Base-by-base conservation (phyloP, 1,140 invertebrate genomes). In the Macrotrachela quadricornifera region DNA sequence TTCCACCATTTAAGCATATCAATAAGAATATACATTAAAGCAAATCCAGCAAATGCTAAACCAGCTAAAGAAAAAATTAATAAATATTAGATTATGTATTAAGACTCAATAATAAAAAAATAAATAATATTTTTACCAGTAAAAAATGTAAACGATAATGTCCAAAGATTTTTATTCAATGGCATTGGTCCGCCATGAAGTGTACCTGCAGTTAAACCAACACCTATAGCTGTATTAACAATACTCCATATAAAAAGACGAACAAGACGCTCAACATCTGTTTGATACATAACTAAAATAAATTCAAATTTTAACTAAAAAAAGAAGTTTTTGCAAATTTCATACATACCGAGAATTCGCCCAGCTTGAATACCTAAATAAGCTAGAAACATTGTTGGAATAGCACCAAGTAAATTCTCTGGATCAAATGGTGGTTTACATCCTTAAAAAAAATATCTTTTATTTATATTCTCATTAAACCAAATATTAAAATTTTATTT, bases 121-220 rank as follows among this genome's bases (percentile, higher is more conserved):
- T n/a, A n/a, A n/a, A n/a, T n/a, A n/a, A 30, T 30, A 30, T 4
- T 30, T 30, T 30, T 30, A 21, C 39, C 37, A 16, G 38, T 41
- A 6, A 41, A 50, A n/a, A 49, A 53, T 38, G 12, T 18, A 40
- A 36, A 55, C 21, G 43, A 41, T 43, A 61, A 55, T 60, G 64
- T 75, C 85, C 85, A 91, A 16, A 94, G 68, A 63, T 83, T 83
- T 72, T 87, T 87, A 64, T 85, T 87, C 1, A 87, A 63, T 12
- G 84, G 85, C 57, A 88, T 81, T 3, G 78, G 70, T 12, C 85
- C 85, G 46, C 76, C 76, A 36, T 46, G 21, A 8, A 52, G 13
- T 21, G 45, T 43, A 16, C 45, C 45, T 40, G 45, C 42, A 37
- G 43, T 41, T 14, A 52, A 47, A 52, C 21, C 14, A 30, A 30